phyloP scores from a whole-genome alignment of 2,888 invertebrate genomes.

The Tipula confusa region DNA sequence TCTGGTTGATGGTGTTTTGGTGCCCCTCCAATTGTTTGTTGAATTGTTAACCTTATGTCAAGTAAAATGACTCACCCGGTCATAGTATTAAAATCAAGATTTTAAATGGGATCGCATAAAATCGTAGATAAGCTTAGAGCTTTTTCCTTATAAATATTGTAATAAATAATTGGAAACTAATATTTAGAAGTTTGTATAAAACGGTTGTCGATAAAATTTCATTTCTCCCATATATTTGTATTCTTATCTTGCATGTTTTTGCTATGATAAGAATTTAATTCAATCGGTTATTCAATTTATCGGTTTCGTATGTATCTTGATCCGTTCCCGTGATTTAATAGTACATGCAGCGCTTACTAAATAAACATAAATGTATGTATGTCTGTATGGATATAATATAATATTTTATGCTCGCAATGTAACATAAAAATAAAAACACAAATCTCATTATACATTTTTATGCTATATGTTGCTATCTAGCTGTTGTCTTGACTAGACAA shows the following conservation, averaged over 20 bases:
- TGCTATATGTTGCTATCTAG: not conserved
- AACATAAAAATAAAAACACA: not conserved
- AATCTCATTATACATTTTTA: not conserved
- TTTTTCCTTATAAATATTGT: not conserved
- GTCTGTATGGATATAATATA: too few species aligned
- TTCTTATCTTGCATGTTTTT: not conserved
- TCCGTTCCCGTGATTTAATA: not conserved
- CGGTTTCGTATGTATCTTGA: too few species aligned
- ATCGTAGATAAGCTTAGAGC: not conserved
- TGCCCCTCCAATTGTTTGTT: too few species aligned
- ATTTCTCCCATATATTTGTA: not conserved
- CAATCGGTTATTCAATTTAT: not conserved
- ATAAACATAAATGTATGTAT: too few species aligned
- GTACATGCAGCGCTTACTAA: not conserved
- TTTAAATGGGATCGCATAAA: not conserved
- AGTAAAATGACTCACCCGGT: too few species aligned
- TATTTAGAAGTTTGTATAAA: not conserved
- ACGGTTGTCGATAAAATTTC: not conserved
- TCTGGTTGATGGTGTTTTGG: too few species aligned
- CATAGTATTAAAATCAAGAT: not conserved
- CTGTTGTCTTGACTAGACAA: conserved; percentile 6
- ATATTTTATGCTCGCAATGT: not conserved
- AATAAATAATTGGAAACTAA: not conserved
- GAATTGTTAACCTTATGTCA: too few species aligned
- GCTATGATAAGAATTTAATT: not conserved